Conservation (phyloP, 2,888 invertebrate genomes). For the Synergus gifuensis region DNA sequence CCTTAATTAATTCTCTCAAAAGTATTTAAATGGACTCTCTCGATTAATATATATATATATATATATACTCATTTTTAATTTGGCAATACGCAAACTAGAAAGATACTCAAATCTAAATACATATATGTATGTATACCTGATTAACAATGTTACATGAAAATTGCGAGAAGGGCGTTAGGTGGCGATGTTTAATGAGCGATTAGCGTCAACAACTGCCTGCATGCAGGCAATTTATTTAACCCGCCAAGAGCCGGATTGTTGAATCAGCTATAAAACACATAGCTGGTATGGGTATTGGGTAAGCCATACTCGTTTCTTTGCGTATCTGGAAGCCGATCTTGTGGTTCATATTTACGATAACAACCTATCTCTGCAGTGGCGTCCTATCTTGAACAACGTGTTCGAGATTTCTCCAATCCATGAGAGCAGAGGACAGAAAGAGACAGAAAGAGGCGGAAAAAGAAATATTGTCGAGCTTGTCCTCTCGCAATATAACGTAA, state of each 20-base stretch:
- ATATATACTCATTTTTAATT: too few species aligned
- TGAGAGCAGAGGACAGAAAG: not conserved
- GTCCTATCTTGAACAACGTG: constrained; percentile 19
- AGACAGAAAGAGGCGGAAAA: not conserved
- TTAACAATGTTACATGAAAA: constrained; percentile 8
- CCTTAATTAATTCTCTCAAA: not conserved
- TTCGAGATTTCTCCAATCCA: constrained; percentile 1
- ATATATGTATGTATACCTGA: not conserved
- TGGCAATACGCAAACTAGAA: too few species aligned
- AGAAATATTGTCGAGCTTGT: not conserved
- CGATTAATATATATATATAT: too few species aligned
- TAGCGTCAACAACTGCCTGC: not conserved
- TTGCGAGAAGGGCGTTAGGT: not conserved
- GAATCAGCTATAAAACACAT: constrained; percentile 18
- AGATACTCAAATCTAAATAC: not conserved
- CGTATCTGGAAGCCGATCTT: constrained; percentile 34
- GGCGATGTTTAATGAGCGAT: not conserved
- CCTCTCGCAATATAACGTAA: not conserved
- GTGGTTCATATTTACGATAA: constrained; percentile 33
- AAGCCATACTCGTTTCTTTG: constrained; percentile 32
- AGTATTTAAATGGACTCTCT: not conserved
- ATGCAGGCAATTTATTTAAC: constrained; percentile 1
- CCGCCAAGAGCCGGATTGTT: constrained; percentile 9
- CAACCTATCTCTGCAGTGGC: constrained; percentile 9
- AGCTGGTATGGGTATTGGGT: constrained; percentile 9